Evolutionary conservation across 2,888 invertebrate genomes (phyloP).

Genomic region (Heliconius cydno): DNA sequence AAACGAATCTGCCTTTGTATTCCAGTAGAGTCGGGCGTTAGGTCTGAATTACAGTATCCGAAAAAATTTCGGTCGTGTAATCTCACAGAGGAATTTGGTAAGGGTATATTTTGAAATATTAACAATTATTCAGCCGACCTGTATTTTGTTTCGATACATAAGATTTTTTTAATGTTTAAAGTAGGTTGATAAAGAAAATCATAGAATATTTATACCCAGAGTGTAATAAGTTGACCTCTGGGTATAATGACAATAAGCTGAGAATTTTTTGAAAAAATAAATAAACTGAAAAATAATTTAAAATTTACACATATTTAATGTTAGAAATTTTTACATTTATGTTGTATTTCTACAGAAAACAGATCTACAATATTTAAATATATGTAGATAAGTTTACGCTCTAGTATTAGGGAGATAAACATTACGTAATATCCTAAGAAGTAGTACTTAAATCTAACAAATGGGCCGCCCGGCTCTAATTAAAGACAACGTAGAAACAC

Average conservation of each 20-base stretch:
- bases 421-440: conserved; percentile 31
- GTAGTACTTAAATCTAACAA: conserved; percentile 36
- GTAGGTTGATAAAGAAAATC: too few species aligned
- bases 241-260: too few species aligned
- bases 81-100: background rate
- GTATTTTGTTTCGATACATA: background rate
- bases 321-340: background rate
- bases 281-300: too few species aligned
- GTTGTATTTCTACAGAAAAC: too few species aligned
- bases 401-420: background rate
- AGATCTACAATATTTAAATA: too few species aligned
- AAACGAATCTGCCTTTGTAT: conserved; percentile 55
- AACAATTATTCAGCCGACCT: background rate
- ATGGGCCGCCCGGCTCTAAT: conserved; percentile 34
- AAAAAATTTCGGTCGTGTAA: conserved; percentile 20
- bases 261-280: too few species aligned
- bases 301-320: background rate
- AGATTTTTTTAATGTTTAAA: background rate
- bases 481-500: conserved; percentile 31
- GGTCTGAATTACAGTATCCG: conserved; percentile 23
- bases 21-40: conserved; percentile 2
- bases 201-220: too few species aligned
- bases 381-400: too few species aligned
- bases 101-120: background rate
- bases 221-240: too few species aligned